A percentile compares a stretch with the other conserved stretches of the same genome.
phyloP scores from a whole-genome alignment of 2,113 vertebrate species.

The human region DNA sequence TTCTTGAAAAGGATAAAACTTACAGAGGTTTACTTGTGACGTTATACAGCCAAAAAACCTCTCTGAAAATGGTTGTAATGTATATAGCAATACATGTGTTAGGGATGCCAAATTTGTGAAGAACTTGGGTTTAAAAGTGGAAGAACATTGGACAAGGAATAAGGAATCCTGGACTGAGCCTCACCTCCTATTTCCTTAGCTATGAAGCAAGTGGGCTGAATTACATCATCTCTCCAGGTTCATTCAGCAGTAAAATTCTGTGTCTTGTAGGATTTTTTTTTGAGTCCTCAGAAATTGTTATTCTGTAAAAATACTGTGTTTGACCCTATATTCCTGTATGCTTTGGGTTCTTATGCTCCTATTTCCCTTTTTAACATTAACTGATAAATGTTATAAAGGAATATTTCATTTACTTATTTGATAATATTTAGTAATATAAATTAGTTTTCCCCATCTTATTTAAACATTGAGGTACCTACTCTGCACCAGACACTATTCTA shows the following conservation, averaged over 20 bases:
- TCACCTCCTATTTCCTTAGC: background rate
- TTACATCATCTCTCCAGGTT: background rate
- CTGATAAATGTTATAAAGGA: background rate
- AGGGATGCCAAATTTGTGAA: background rate
- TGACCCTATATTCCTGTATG: background rate
- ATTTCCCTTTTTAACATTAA: background rate
- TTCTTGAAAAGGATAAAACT: background rate
- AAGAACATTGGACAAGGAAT: background rate
- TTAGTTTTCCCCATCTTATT: background rate
- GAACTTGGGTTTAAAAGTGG: background rate
- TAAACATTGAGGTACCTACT: background rate
- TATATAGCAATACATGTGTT: background rate
- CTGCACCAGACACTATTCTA: background rate
- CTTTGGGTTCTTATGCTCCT: background rate
- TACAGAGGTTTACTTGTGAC: background rate
- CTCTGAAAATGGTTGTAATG: background rate
- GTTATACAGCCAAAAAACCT: background rate
- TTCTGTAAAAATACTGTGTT: background rate
- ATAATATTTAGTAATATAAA: conserved; percentile 2
- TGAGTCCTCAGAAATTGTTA: background rate
- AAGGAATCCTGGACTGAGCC: background rate
- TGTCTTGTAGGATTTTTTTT: background rate
- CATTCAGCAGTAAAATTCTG: background rate
- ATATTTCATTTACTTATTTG: background rate
- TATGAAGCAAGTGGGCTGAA: background rate